Base-by-base conservation (phyloP, 37 sponge, comb jelly and placozoan species). In the Axinella damicornis region DNA sequence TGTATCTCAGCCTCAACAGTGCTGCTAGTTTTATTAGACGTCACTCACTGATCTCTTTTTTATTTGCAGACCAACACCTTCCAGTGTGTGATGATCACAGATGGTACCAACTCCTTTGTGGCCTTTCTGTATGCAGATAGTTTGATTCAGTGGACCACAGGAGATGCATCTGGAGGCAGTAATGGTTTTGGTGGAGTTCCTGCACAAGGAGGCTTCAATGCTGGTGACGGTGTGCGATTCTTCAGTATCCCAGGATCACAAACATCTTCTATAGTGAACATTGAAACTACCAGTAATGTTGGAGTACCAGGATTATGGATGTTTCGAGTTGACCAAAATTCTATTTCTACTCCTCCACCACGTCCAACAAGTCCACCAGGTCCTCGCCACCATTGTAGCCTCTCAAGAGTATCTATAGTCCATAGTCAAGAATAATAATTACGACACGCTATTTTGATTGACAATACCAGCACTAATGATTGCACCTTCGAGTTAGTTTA, bases 121-220 rank as follows among this genome's bases (percentile, higher is more conserved):
- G 39, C 71, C 16, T 72, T 82, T 52, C 58, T 71, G 30, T 82
- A 82, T 72, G 83, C 83, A 57, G 83, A 82, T 82, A 73, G 73
- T 59, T 57, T 24, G 30, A 82, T 82, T 21, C 83, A 82, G 61
- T 82, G 73, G 83, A 82, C 83, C 27, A 82, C 72, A 25, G 83
- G 73, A 9, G 83, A 82, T 60, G 63, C 70, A 22, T 58, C 83
- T 28, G 72, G 54, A 5, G 73, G 83, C 17, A 37, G 13, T 4
- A 37, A 58, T 60, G 83, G 83, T 6, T 72, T 82, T 58, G 73
- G 73, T 34, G 83, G 83, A 35, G 57, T 38, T 39, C 83, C 73
- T 20, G 83, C 83, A 37, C 83, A 60, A 33, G 60, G 55, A 31
- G 83, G 83, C 22, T 78, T 78, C 65, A 61, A 78, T 40, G 53